A percentile compares a stretch with the other conserved stretches of the same genome.
These are phyloP conservation scores for Genyomyrus donnyi DNA, from an alignment of 2,113 vertebrate species.

Conservation along the genomic window DNA sequence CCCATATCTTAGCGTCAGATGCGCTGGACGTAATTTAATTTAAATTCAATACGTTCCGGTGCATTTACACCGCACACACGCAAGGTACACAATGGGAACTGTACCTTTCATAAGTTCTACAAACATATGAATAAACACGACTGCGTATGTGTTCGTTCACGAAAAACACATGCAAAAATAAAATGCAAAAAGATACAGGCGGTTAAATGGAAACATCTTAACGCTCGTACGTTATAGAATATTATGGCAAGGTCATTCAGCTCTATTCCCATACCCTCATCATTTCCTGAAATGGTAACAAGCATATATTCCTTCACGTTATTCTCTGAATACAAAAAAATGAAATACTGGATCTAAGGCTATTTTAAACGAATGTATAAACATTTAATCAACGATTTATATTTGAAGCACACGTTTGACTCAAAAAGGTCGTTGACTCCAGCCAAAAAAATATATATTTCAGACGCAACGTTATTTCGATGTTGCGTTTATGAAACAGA, in stretches of 20 bases:
- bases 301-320: not conserved
- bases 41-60: not conserved
- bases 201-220: not conserved
- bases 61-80: too few relatives aligned
- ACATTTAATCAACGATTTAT: not conserved
- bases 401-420: not conserved
- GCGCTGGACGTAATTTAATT: not conserved
- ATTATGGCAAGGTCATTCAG: slow-evolving; percentile 26
- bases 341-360: not conserved
- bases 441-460: not conserved
- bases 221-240: not conserved
- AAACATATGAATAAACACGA: not conserved
- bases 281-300: not conserved
- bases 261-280: slow-evolving; percentile 15
- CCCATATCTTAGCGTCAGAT: not conserved
- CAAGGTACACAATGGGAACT: not conserved
- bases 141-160: not conserved
- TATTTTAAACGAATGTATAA: not conserved
- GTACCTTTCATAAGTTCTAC: not conserved
- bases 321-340: not conserved
- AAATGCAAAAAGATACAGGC: not conserved
- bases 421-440: not conserved
- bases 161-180: not conserved
- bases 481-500: not conserved
- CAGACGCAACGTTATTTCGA: not conserved